Base-by-base conservation (phyloP, 2,797 vertebrate species). In the Crypturellus tataupa region DNA sequence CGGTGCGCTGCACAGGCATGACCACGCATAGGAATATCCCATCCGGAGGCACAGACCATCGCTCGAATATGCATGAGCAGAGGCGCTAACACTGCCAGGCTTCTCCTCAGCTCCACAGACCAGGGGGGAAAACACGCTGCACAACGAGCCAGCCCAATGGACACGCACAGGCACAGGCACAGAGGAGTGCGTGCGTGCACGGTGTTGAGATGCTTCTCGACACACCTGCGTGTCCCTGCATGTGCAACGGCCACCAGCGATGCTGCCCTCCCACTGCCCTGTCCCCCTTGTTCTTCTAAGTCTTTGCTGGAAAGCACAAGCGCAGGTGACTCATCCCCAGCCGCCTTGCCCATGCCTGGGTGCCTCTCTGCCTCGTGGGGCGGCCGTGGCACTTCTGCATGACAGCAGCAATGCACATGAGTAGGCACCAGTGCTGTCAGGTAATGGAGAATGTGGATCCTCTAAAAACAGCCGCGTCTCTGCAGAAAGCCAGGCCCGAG, bases 241-340 rank as follows among this genome's bases (percentile, higher is more conserved):
- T 0, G 0, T 2, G 29, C 18, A 58, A 1, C 2, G 2, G 2
- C 44, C 9, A 0, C 21, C 2, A 33, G 14, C 0, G 1, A 10
- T 24, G 42, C 78, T 87, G 49, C 59, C 46, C 39, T 63, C 27
- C 49, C 24, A 49, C 35, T 70, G 35, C 8, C 31, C 27, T 21
- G 19, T 63, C 12, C 33, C 55, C 49, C 15, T n/a, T 35, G 56
- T 37, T 46, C 23, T 65, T 56, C 79, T 59, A 19, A 46, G 69
- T 12, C 33, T 80, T 80, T 56, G 46, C 16, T 85, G 65, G 69
- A 75, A 87, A 94, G 49, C 53, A 37, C 3, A 2, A 89, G 27
- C 1, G 6, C 46, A 71, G 55, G 27, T 31, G n/a, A 62, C 46
- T 64, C n/a, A n/a, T 9, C 11, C 79, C 46, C 77, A 86, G 59